Conservation (phyloP, 2,888 invertebrate species). For the Cheilosia grossa region DNA sequence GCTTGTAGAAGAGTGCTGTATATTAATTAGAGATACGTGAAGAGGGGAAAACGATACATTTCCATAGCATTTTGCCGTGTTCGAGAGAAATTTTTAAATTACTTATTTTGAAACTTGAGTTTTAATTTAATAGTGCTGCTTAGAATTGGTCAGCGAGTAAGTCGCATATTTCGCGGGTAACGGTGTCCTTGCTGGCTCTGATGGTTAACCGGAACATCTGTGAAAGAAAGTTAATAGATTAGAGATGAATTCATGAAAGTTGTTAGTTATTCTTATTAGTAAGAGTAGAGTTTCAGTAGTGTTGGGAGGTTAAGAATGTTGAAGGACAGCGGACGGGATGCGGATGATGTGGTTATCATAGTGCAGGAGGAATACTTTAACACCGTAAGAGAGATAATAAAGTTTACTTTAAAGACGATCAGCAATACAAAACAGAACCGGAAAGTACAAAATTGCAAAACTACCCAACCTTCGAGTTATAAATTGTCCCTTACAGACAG, state of each 20-base stretch:
- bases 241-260: background rate
- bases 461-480: too few species aligned
- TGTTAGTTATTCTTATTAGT: background rate
- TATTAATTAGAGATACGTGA: slow-evolving; percentile 62
- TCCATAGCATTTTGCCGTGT: slow-evolving; percentile 58
- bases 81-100: slow-evolving; percentile 55
- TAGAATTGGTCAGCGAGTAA: slow-evolving; percentile 98
- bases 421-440: too few species aligned
- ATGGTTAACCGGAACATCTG: slow-evolving; percentile 99
- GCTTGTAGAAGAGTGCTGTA: slow-evolving; percentile 62
- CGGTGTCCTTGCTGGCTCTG: slow-evolving; percentile 97
- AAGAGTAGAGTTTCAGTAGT: too few species aligned
- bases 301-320: too few species aligned
- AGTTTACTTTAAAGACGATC: too few species aligned
- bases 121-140: slow-evolving; percentile 76
- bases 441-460: too few species aligned
- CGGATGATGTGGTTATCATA: too few species aligned
- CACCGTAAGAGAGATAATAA: too few species aligned
- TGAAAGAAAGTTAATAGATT: slow-evolving; percentile 76
- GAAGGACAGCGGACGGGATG: too few species aligned
- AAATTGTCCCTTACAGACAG: too few species aligned
- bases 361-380: too few species aligned
- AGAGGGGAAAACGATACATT: slow-evolving; percentile 41
- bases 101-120: slow-evolving; percentile 42
- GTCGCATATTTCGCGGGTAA: slow-evolving; percentile 96